Conservation (phyloP, 1,140 invertebrate species). For the Trichogramma pretiosum region DNA sequence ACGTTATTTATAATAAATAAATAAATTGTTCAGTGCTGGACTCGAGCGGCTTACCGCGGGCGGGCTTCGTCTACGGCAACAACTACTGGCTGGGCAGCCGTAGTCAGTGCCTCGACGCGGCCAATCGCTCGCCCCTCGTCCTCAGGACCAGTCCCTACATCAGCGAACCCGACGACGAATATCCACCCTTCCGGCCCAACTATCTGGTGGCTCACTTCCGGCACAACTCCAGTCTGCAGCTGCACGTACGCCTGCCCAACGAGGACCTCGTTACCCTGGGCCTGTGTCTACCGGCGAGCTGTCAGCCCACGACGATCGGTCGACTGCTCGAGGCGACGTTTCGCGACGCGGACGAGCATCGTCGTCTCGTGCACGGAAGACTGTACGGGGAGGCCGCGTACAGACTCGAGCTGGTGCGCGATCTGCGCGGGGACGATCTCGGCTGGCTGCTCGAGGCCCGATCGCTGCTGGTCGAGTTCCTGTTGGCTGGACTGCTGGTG, state of each 20-base stretch:
- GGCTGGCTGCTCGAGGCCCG: constrained; percentile 29
- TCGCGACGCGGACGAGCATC: constrained; percentile 22
- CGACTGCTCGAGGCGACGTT: constrained; percentile 28
- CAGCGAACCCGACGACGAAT: constrained; percentile 31
- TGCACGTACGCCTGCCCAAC: constrained; percentile 31
- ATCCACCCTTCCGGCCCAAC: constrained; percentile 36
- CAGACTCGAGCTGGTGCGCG: constrained; percentile 25
- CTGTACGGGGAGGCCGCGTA: constrained; percentile 32
- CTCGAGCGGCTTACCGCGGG: constrained; percentile 38
- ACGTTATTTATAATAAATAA: too few species aligned
- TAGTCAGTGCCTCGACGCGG: constrained; percentile 34
- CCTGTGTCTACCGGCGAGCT: constrained; percentile 37
- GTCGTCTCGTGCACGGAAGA: constrained; percentile 23
- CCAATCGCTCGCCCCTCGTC: constrained; percentile 23
- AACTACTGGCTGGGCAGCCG: constrained; percentile 46
- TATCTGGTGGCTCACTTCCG: constrained; percentile 36
- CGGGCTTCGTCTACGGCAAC: constrained; percentile 43
- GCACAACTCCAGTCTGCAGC: constrained; percentile 42
- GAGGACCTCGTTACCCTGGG: constrained; percentile 37
- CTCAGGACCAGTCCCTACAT: too few species aligned
- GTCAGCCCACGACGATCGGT: constrained; percentile 24
- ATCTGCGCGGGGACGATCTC: constrained; percentile 27
- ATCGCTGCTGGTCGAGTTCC: too few species aligned
- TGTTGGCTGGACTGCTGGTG: too few species aligned
- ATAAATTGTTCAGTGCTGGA: constrained; percentile 42